Evolutionary conservation across 2,113 vertebrate genomes (phyloP), one percentile per base, ranked within the genome.

Genomic region (Channa argus): DNA sequence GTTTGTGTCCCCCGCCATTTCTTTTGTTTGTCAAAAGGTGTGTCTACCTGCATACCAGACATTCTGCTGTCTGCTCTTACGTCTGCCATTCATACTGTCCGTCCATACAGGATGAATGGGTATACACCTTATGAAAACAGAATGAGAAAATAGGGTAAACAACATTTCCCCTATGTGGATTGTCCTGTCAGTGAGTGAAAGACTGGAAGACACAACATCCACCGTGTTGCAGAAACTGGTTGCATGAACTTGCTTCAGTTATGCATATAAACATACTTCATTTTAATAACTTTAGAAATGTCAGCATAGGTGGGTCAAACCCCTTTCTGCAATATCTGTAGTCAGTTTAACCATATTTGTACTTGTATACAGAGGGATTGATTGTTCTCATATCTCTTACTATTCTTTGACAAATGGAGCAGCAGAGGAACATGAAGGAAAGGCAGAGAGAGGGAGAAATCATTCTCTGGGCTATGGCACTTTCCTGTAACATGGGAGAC

Each of bases 371-470:
- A 24, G 24, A 24, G 24, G 24, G 24, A 24, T 24, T 24, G 24
- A 24, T 24, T 70, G 53, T 47, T 73, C 39, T 44, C 60, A 63
- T 5, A 34, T 51, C 59, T 37, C 45, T 66, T 8, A 61, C 55
- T 64, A 44, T 71, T 83, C 49, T 65, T 62, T 80, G 55, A 55
- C 74, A 86, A 58, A 37, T 5, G 4, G 24, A 59, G 69, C 39
- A 41, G 46, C 41, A 9, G 61, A 49, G 56, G n/a, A 24, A 70
- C 37, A 53, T 36, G 5, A 51, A 65, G 3, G 67, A 55, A 76
- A 51, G 72, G 12, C 41, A 72, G 76, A 45, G 3, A 47, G 47
- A 51, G 8, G 4, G 44, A 53, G 43, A 75, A 53, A n/a, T 43
- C 52, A 10, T 70, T 9, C 52, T 53, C 41, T 59, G 44, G 62